Percentiles rank a stretch among this genome's conserved stretches.
These are phyloP conservation scores for Hypotaenidia philippensis DNA, from an alignment of 2,797 vertebrate genomes.

Conservation along the genomic window DNA sequence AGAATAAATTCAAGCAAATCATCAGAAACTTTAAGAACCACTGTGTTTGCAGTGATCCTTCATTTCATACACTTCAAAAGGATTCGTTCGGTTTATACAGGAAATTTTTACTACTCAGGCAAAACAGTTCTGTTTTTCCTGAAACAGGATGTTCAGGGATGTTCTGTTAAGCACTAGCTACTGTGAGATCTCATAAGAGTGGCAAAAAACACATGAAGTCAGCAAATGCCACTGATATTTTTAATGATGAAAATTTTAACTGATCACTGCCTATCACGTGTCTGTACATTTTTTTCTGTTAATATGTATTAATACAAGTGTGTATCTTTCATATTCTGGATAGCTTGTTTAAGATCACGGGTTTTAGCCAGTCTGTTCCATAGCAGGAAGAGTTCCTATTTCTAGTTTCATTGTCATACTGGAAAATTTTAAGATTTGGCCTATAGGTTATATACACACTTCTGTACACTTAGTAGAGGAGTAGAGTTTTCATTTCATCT, in stretches of 20 bases:
- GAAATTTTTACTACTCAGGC: background rate
- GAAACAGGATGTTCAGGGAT: background rate
- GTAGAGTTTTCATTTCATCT: background rate
- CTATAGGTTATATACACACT: background rate
- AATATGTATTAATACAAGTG: background rate
- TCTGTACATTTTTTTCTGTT: background rate
- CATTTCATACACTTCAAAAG: background rate
- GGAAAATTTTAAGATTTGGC: background rate
- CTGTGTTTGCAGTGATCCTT: background rate
- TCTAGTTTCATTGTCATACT: background rate
- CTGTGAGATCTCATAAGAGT: background rate
- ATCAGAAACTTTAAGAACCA: background rate
- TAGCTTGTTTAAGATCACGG: background rate
- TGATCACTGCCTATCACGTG: background rate
- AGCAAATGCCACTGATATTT: background rate
- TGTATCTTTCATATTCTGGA: background rate
- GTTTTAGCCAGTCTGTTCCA: background rate
- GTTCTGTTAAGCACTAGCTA: background rate
- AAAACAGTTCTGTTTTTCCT: too few relatives aligned
- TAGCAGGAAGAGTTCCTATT: background rate
- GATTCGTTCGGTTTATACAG: background rate
- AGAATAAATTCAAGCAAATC: background rate
- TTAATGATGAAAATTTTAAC: background rate
- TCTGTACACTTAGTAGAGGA: background rate
- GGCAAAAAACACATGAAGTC: background rate